These are phyloP conservation scores for Pica pica DNA, from an alignment of 2,113 vertebrate species.

Conservation along the genomic window DNA sequence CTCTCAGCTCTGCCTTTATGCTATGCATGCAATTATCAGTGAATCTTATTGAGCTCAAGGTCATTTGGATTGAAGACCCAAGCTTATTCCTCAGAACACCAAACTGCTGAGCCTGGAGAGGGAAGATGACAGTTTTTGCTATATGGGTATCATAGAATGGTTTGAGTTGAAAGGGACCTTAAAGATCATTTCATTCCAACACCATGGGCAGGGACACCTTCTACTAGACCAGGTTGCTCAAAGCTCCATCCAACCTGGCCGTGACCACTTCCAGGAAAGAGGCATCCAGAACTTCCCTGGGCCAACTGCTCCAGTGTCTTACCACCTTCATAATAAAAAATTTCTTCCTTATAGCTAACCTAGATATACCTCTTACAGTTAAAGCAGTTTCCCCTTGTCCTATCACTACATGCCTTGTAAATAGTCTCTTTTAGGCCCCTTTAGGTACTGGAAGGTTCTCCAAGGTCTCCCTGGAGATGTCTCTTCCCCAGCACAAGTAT, in stretches of 20 bases:
- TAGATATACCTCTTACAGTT: not conserved
- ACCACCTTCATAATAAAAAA: not conserved
- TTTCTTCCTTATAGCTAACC: not conserved
- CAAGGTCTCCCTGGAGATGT: not conserved
- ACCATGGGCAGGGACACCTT: not conserved
- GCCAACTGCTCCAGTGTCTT: not conserved
- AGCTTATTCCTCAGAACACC: not conserved
- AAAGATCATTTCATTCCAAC: not conserved
- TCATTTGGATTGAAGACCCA: not conserved
- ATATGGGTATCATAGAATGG: not conserved
- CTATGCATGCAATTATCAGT: not conserved
- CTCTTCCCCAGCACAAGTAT: not conserved
- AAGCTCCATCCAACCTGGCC: not conserved
- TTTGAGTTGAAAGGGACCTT: not conserved
- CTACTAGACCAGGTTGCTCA: not conserved
- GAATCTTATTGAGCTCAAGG: not conserved
- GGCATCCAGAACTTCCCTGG: not conserved
- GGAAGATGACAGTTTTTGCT: not conserved
- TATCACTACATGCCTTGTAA: not conserved
- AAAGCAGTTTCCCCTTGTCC: not conserved
- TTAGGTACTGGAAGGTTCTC: not conserved
- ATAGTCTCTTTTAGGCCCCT: not conserved
- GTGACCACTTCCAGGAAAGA: not conserved
- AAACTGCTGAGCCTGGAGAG: not conserved
- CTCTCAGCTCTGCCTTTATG: not conserved